phyloP scores from a whole-genome alignment of 2,113 vertebrate species.

The Tapirus terrestris region DNA sequence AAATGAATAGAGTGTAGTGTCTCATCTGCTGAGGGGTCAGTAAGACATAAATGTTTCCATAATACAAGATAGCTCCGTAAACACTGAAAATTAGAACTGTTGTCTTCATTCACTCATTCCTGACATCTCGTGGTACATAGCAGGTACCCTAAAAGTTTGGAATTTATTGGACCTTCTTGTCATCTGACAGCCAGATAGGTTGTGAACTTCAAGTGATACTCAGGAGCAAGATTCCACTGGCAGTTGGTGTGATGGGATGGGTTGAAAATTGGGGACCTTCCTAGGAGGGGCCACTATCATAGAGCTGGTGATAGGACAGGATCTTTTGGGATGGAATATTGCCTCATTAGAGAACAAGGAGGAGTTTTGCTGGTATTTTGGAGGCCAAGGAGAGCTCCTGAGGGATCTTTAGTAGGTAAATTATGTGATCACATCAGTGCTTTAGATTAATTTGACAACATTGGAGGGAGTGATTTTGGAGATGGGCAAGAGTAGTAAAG shows the following conservation, averaged over 20 bases:
- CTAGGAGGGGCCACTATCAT: accelerated
- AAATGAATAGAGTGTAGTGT: accelerated
- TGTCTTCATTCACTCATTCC: accelerated
- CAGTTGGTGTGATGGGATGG: accelerated
- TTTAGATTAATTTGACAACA: accelerated
- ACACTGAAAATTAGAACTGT: accelerated
- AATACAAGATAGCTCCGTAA: accelerated
- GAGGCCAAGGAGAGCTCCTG: neutral
- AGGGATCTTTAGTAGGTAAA: neutral
- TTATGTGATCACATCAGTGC: accelerated
- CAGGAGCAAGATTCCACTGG: accelerated
- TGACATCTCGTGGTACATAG: accelerated
- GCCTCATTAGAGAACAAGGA: neutral
- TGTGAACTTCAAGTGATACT: accelerated
- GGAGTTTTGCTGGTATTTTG: accelerated
- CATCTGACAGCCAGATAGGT: neutral
- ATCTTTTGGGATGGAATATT: neutral
- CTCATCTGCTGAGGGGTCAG: accelerated
- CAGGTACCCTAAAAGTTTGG: accelerated
- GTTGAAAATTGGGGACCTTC: neutral
- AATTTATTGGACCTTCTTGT: neutral
- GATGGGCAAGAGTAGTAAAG: no score
- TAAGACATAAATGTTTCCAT: accelerated
- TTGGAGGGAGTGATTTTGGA: neutral
- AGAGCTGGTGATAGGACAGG: neutral